These are phyloP conservation scores for Egretta garzetta DNA, from an alignment of 2,113 vertebrate genomes.

Conservation along the genomic window DNA sequence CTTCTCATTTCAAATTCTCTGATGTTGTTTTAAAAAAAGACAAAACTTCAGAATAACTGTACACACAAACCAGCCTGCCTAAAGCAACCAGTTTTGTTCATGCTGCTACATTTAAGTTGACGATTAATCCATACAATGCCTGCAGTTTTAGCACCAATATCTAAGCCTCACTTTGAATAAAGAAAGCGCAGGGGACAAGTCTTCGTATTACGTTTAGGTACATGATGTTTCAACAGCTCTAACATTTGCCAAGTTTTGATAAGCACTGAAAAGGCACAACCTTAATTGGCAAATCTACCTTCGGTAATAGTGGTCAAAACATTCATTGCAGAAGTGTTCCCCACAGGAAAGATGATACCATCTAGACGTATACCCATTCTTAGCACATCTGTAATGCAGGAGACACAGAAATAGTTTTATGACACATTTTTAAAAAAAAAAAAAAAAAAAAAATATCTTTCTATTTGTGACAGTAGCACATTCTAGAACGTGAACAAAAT, in stretches of 20 bases:
- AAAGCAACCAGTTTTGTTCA: background rate
- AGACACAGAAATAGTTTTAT: background rate
- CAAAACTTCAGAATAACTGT: background rate
- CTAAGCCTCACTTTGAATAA: background rate
- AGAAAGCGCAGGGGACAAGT: background rate
- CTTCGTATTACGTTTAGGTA: background rate
- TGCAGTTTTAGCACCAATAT: background rate
- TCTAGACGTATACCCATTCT: conserved; percentile 96
- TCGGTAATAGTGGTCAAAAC: conserved; percentile 98
- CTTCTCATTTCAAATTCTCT: background rate
- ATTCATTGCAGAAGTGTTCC: conserved; percentile 99
- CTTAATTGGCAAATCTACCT: conserved; percentile 78
- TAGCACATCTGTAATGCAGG: conserved; percentile 87
- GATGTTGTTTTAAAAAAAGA: background rate
- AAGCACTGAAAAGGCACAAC: background rate
- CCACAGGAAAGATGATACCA: conserved; percentile 99
- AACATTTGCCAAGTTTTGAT: background rate
- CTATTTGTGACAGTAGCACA: background rate
- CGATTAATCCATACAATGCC: background rate
- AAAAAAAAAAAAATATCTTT: background rate
- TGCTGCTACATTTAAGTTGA: fast-evolving
- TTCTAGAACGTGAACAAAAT: background rate
- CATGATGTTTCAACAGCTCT: background rate
- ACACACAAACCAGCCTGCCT: background rate
- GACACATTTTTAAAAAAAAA: background rate